phyloP scores from a whole-genome alignment of 2,113 vertebrate genomes.

The Oxyruncus cristatus region DNA sequence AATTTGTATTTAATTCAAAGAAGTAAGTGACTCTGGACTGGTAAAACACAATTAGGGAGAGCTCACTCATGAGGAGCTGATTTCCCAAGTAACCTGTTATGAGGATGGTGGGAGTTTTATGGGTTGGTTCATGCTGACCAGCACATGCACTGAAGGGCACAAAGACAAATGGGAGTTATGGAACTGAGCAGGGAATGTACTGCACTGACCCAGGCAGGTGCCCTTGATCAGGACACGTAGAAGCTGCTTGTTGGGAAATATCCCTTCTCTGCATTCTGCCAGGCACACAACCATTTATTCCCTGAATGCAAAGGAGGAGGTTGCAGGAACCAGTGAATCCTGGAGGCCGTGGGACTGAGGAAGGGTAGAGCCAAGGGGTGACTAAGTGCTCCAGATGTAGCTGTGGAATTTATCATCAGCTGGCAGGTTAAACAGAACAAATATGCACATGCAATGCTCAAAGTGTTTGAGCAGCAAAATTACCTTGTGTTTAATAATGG shows the following conservation, averaged over 20 bases:
- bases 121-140: not conserved
- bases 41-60: not conserved
- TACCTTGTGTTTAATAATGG: not conserved
- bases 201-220: not conserved
- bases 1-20: not conserved
- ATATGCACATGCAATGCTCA: not conserved
- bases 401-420: not conserved
- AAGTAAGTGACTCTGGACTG: not conserved
- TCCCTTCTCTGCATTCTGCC: not conserved
- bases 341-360: not conserved
- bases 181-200: not conserved
- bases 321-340: not conserved
- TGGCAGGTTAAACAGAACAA: not conserved
- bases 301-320: not conserved
- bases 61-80: not conserved
- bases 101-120: not conserved
- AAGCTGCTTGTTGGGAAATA: not conserved
- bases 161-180: not conserved
- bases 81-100: not conserved
- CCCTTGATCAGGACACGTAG: not conserved
- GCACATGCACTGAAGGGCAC: not conserved
- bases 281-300: not conserved
- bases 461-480: not conserved
- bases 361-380: not conserved
- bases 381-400: not conserved